Evolutionary conservation across 2,797 vertebrate species (phyloP).

Genomic region (Gephyroberyx darwinii): DNA sequence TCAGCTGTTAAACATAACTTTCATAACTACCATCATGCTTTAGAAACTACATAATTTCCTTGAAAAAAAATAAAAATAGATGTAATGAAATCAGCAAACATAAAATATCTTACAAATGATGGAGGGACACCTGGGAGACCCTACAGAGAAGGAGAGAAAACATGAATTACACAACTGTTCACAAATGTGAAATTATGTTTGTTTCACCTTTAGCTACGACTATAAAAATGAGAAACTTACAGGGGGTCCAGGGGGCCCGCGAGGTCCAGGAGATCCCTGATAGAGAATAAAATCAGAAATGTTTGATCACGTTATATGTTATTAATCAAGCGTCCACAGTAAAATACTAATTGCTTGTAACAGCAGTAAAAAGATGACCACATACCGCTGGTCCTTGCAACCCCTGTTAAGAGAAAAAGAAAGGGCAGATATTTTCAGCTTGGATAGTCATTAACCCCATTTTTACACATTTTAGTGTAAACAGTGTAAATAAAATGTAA

Average conservation of each 20-base stretch:
- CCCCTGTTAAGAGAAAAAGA: conserved; percentile 81
- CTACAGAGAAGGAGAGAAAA: conserved; percentile 73
- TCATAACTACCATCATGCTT: neutral
- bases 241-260: conserved; percentile 90
- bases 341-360: conserved; percentile 17
- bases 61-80: neutral
- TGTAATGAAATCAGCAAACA: conserved; percentile 32
- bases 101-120: conserved; percentile 87
- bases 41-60: no score
- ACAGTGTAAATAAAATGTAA: conserved; percentile 13
- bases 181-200: neutral
- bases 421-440: conserved; percentile 28
- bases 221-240: conserved; percentile 76
- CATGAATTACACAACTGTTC: conserved; percentile 3
- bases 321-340: conserved; percentile 9
- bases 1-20: neutral
- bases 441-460: neutral
- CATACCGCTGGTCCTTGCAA: conserved; percentile 91
- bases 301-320: conserved; percentile 11
- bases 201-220: conserved; percentile 13
- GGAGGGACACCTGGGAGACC: conserved; percentile 82
- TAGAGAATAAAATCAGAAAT: conserved; percentile 44
- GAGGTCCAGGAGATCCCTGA: conserved; percentile 92
- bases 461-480: neutral
- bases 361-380: neutral